Conservation (phyloP, 30 jellyfish, hydroid and myxozoan species). For the Haliclystus octoradiatus region DNA sequence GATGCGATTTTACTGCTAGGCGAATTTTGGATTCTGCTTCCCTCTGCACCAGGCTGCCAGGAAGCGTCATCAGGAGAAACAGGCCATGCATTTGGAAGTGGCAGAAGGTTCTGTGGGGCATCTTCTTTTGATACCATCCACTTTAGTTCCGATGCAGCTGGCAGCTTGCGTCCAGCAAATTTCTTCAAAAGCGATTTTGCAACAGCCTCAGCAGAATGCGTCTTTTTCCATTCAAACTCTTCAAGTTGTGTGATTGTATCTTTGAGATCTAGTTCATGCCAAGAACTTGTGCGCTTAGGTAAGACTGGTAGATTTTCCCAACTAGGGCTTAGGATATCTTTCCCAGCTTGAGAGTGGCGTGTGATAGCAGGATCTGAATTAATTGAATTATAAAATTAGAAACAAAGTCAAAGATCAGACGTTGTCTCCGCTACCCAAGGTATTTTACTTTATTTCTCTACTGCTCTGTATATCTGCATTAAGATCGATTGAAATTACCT, state of each 20-base stretch:
- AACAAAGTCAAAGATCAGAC: no score
- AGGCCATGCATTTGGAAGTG: conserved; percentile 86
- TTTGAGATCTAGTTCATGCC: conserved; percentile 12
- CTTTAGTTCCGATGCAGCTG: conserved; percentile 90
- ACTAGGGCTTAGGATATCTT: conserved; percentile 61
- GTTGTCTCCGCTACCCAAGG: no score
- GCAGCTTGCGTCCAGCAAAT: conserved; percentile 62
- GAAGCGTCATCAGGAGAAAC: conserved; percentile 72
- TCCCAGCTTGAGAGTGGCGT: no score
- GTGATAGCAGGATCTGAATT: no score
- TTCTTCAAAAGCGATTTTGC: conserved; percentile 81
- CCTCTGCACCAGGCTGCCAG: no score
- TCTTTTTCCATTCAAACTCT: conserved; percentile 23
- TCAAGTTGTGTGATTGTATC: conserved; percentile 20
- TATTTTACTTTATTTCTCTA: no score
- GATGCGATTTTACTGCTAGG: no score
- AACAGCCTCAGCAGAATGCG: conserved; percentile 83
- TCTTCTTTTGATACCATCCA: conserved; percentile 90
- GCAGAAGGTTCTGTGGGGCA: conserved; percentile 76
- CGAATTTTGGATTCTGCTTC: no score
- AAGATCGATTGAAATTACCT: conserved; percentile 52
- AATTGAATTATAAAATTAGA: no score
- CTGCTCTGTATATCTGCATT: conserved; percentile 38
- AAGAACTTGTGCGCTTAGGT: conserved; percentile 7
- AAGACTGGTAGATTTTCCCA: conserved; percentile 82